A percentile compares a stretch with the other conserved stretches of the same genome.
These are phyloP conservation scores for Drosophila elegans DNA, from an alignment of 1,140 invertebrate species.

Conservation along the genomic window DNA sequence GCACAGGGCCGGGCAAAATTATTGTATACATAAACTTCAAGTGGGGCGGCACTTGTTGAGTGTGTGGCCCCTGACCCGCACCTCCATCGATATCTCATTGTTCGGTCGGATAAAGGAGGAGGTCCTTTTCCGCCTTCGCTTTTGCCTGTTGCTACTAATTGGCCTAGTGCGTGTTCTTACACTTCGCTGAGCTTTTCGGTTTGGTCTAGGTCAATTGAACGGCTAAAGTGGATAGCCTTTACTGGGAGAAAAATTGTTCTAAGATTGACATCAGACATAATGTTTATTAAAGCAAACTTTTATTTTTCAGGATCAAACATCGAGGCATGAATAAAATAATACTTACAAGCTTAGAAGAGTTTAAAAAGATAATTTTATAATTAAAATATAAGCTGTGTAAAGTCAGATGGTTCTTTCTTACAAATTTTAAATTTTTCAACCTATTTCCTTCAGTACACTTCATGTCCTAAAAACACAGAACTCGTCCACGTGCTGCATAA, in stretches of 20 bases:
- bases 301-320: too few species aligned
- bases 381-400: too few species aligned
- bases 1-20: constrained; percentile 43
- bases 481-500: constrained; percentile 9
- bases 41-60: constrained; percentile 71
- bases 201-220: constrained; percentile 27
- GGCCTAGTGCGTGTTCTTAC: constrained; percentile 74
- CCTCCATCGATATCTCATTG: constrained; percentile 57
- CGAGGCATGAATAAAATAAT: too few species aligned
- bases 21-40: constrained; percentile 72
- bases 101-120: constrained; percentile 27
- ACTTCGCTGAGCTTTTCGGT: constrained; percentile 45
- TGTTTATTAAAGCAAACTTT: too few species aligned
- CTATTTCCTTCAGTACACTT: neutral
- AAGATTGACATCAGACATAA: too few species aligned
- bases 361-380: too few species aligned
- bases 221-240: constrained; percentile 6
- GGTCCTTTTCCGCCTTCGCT: constrained; percentile 24
- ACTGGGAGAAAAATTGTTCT: neutral
- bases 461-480: constrained; percentile 6
- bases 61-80: constrained; percentile 22
- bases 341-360: too few species aligned
- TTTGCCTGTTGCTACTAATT: constrained; percentile 74
- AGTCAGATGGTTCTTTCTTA: too few species aligned
- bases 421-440: too few species aligned